A percentile compares a stretch with the other conserved stretches of the same genome.
phyloP scores from a whole-genome alignment of 2,113 vertebrate genomes.

The Dicaeum eximium region DNA sequence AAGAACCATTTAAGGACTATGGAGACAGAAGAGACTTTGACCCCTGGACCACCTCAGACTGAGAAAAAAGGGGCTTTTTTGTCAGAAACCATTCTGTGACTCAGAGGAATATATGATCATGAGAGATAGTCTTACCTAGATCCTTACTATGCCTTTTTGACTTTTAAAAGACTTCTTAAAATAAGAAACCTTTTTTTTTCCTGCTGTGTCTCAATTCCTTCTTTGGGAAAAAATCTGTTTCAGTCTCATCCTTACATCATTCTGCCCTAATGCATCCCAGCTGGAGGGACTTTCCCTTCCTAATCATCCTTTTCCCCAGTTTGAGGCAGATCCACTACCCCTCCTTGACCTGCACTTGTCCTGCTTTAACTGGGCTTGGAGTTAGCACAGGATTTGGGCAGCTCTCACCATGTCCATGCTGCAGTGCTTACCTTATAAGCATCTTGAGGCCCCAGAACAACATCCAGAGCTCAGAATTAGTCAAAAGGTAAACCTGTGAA shows the following conservation, averaged over 20 bases:
- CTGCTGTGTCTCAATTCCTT: constrained; percentile 23
- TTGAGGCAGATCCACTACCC: not conserved
- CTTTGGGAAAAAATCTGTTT: constrained; percentile 53
- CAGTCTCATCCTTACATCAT: constrained; percentile 41
- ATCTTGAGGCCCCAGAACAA: not conserved
- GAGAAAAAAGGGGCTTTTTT: not conserved
- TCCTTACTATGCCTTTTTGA: not conserved
- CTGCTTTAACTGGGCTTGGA: not conserved
- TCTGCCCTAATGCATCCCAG: constrained; percentile 38
- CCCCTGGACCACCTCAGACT: constrained; percentile 18
- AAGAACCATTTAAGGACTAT: constrained; percentile 51
- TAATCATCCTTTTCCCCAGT: not conserved
- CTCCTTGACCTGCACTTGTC: not conserved
- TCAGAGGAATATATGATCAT: not conserved
- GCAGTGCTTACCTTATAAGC: not conserved
- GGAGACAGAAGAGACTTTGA: constrained; percentile 4
- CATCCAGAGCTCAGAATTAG: not conserved
- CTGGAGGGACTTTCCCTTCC: constrained; percentile 24
- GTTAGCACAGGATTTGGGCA: not conserved
- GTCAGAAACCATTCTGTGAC: not conserved
- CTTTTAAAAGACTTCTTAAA: constrained; percentile 12
- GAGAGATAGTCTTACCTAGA: not conserved
- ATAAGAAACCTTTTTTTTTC: not conserved
- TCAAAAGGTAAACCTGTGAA: not conserved
- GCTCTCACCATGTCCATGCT: accelerated